A percentile compares a stretch with the other conserved stretches of the same genome.
phyloP scores from a whole-genome alignment of 1,140 invertebrate genomes.

The Cotesia glomerata region DNA sequence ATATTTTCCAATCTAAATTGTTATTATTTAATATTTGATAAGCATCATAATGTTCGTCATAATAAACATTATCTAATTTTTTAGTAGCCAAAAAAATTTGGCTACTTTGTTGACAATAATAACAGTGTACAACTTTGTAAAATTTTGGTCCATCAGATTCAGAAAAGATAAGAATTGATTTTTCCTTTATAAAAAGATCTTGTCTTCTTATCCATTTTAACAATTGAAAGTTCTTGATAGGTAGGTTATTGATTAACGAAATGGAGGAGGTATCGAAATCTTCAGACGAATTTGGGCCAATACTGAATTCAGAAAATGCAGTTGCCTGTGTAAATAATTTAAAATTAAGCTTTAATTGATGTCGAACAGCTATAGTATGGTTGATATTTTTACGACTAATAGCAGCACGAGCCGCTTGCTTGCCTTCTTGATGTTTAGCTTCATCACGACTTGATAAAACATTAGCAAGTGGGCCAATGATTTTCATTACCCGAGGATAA shows the following conservation, averaged over 20 bases:
- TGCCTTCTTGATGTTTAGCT: conserved; percentile 7
- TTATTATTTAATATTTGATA: neutral
- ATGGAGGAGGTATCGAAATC: neutral
- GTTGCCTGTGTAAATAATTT: neutral
- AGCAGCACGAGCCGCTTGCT: neutral
- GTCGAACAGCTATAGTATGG: conserved; percentile 9
- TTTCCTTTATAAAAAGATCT: neutral
- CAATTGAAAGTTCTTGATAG: neutral
- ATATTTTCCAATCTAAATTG: neutral
- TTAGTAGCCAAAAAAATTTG: neutral
- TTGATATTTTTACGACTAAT: neutral
- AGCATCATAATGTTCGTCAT: neutral
- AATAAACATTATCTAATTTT: neutral
- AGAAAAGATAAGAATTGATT: neutral
- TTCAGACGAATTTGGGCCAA: neutral
- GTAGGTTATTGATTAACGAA: neutral
- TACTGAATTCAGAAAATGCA: neutral
- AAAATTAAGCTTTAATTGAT: neutral
- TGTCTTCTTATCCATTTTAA: neutral
- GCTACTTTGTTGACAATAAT: neutral
- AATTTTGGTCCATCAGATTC: neutral
- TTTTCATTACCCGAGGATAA: neutral
- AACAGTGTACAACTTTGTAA: neutral
- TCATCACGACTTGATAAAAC: neutral
- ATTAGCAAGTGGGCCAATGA: neutral